Base-by-base conservation (phyloP, 2,888 invertebrate species). In the Scelioninae gen. 1 region DNA sequence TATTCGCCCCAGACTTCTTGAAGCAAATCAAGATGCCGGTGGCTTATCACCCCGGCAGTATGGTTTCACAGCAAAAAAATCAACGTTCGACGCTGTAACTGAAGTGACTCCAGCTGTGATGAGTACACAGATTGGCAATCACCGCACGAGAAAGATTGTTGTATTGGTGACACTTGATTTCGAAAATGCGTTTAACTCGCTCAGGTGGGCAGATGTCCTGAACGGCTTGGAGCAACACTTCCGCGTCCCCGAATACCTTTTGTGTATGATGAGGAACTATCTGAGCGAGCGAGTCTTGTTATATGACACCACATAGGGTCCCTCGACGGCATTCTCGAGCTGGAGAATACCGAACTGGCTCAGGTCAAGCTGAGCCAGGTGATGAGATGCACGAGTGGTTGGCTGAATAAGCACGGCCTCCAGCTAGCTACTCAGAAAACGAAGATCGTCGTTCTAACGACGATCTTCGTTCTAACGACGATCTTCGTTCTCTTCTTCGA, bases 361-460 rank as follows among this genome's bases (percentile, higher is more conserved):
- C 62, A 77, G 34, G 1, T 11, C 47, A 47, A 29, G 7, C 53
- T 77, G 8, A 63, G 62, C 15, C 49, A 60, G 32, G 68, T 72
- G 0, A 72, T 75, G 62, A 11, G 69, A 1, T 10, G 47, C 7
- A 32, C 60, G 5, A n/a, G 23, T n/a, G 0, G 0, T 0, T 84
- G 79, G 82, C n/a, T 82, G 49, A 55, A 55, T 0, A 40, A 66
- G 3, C 77, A 81, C 10, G 66, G 75, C 6, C n/a, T n/a, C n/a
- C n/a, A n/a, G n/a, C n/a, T n/a, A n/a, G n/a, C n/a, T n/a, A n/a
- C n/a, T n/a, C n/a, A n/a, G n/a, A n/a, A n/a, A n/a, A n/a, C n/a
- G n/a, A n/a, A n/a, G n/a, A n/a, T n/a, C n/a, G n/a, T n/a, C 38
- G 82, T 3, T 11, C n/a, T n/a, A n/a, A n/a, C n/a, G n/a, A n/a